Base-by-base conservation (phyloP, 2,888 invertebrate species). In the Trichogramma dendrolimi region DNA sequence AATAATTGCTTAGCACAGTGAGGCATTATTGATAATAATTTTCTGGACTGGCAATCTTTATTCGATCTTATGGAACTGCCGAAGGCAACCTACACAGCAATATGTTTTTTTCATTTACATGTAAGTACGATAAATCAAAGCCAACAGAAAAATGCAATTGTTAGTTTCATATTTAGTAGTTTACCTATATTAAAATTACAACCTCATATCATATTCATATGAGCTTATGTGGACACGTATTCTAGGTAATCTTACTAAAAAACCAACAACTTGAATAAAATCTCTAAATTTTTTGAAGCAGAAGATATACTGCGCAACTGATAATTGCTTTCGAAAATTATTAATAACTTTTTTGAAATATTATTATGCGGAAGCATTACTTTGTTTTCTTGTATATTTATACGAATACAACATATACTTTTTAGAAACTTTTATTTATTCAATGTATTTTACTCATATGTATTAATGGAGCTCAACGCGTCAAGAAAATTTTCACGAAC, bases 31-130 rank as follows among this genome's bases (percentile, higher is more conserved):
- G 64, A 67, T 64, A 67, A 62, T 67, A 48, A 64, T 60, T 61
- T 60, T 65, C 65, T 72, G 71, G 68, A 69, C 69, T 71, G 69
- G 70, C 69, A 61, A 71, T 69, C 63, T 68, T 68, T 69, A 56
- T 57, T 58, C 58, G 60, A 57, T 67, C 63, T 68, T 53, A 70
- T 68, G 68, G 67, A 69, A 70, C 69, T 69, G 69, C 69, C 70
- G 69, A 70, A 71, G 70, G 71, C 70, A 69, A 71, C 69, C 44
- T 56, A 54, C 57, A 66, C 59, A 62, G 66, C 60, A 44, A 27
- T 3, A 27, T 27, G 27, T 27, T 27, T 27, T 27, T 27, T 27
- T 27, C 3, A 27, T 62, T 60, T 63, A 65, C 63, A 43, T 58
- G 47, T 58, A 60, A 62, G 58, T 55, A 64, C 64, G 61, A 27